A percentile compares a stretch with the other conserved stretches of the same genome.
These are phyloP conservation scores for Rhea americana DNA, from an alignment of 2,113 vertebrate genomes.

Conservation along the genomic window DNA sequence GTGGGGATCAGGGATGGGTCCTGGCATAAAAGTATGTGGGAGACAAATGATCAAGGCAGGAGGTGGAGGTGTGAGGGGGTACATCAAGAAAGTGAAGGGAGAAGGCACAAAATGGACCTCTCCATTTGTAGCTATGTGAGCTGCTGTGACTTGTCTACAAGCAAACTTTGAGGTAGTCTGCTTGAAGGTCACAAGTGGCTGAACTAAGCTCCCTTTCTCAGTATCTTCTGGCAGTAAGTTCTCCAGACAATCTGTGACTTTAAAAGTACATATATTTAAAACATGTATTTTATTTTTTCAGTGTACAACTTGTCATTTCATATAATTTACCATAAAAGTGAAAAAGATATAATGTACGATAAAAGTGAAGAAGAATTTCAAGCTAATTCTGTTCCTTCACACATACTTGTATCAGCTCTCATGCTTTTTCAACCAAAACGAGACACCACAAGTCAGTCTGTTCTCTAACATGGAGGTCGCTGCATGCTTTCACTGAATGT, in stretches of 20 bases:
- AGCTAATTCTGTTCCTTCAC: neutral
- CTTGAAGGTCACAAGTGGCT: neutral
- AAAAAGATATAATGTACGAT: neutral
- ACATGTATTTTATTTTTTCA: neutral
- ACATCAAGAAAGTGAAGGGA: neutral
- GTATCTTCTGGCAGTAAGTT: neutral
- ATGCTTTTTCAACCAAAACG: neutral
- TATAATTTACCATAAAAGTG: neutral
- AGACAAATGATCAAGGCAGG: neutral
- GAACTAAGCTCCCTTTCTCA: neutral
- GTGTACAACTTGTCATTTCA: neutral
- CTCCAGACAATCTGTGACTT: neutral
- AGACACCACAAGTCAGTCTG: neutral
- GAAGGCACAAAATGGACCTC: fast-evolving
- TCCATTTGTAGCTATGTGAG: neutral
- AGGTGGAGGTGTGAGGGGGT: neutral
- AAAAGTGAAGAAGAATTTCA: neutral
- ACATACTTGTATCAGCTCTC: neutral
- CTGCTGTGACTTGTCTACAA: neutral
- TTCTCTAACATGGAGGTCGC: neutral
- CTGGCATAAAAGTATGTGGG: neutral
- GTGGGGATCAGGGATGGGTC: neutral
- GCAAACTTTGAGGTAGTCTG: neutral
- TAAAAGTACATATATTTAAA: neutral
- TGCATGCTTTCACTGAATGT: neutral